These are phyloP conservation scores for Amniataba percoides DNA, from an alignment of 2,797 vertebrate species.

Conservation along the genomic window DNA sequence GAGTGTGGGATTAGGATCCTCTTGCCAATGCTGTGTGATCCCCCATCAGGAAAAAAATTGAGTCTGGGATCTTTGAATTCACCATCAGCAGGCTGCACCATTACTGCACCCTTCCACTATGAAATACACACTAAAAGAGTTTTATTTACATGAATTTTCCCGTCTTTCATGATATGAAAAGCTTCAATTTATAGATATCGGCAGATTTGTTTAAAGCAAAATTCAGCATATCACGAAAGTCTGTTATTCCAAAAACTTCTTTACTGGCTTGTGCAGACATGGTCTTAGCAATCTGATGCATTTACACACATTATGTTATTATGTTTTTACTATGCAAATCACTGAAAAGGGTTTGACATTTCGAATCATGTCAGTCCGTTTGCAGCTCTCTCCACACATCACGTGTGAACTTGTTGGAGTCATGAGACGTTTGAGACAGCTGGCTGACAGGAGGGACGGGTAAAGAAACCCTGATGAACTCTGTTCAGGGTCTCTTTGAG, in stretches of 20 bases:
- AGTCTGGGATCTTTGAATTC: slow-evolving; percentile 49
- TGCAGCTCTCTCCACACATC: background rate
- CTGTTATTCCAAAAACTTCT: background rate
- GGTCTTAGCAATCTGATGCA: background rate
- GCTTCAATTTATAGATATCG: background rate
- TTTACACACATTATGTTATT: background rate
- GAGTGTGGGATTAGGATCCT: slow-evolving; percentile 78
- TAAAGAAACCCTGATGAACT: slow-evolving; percentile 36
- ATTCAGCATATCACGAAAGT: background rate
- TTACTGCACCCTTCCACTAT: background rate
- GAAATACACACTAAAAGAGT: background rate
- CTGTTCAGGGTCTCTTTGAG: slow-evolving; percentile 17
- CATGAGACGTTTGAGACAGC: background rate
- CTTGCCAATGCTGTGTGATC: slow-evolving; percentile 67
- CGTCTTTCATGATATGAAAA: background rate
- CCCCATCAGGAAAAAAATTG: slow-evolving; percentile 66
- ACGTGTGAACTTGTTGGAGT: background rate
- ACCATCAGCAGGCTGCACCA: background rate
- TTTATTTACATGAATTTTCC: background rate
- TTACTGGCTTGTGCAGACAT: background rate
- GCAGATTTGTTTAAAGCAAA: background rate
- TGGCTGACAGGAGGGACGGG: background rate
- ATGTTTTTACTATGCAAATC: background rate
- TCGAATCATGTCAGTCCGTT: background rate
- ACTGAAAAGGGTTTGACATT: background rate